Conservation (phyloP, 2,888 invertebrate species). For the Morpho helenor region DNA sequence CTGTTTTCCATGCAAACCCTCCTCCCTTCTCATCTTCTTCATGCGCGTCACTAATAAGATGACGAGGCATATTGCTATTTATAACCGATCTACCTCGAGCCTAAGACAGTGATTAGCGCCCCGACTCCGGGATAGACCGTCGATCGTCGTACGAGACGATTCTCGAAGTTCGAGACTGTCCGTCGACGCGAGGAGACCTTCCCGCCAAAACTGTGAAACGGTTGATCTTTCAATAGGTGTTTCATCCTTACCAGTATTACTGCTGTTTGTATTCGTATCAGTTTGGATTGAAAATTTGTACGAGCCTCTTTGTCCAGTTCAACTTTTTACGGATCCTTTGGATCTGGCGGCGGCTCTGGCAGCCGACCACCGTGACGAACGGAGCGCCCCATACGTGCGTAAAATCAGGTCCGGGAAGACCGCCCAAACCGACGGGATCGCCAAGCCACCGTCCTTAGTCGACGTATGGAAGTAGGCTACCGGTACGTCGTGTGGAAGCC, state of each 20-base stretch:
- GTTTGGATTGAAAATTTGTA: neutral
- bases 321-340: conserved; percentile 21
- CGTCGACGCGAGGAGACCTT: neutral
- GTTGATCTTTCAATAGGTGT: conserved; percentile 4
- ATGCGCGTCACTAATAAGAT: too few relatives aligned
- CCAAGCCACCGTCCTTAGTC: conserved; percentile 30
- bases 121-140: neutral
- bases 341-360: conserved; percentile 20
- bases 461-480: conserved; percentile 38
- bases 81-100: neutral
- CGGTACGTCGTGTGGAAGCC: conserved; percentile 35
- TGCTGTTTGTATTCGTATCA: too few relatives aligned
- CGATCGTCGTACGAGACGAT: neutral
- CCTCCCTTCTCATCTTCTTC: too few relatives aligned
- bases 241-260: neutral
- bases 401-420: conserved; percentile 29
- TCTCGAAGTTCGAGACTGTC: conserved; percentile 11
- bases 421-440: conserved; percentile 33
- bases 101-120: neutral
- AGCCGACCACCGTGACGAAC: conserved; percentile 23
- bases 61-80: neutral
- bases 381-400: conserved; percentile 29
- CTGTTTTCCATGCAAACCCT: too few relatives aligned
- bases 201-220: neutral
- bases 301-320: conserved; percentile 20